phyloP scores from a whole-genome alignment of 1,140 invertebrate genomes.

The Antheraea mylitta region DNA sequence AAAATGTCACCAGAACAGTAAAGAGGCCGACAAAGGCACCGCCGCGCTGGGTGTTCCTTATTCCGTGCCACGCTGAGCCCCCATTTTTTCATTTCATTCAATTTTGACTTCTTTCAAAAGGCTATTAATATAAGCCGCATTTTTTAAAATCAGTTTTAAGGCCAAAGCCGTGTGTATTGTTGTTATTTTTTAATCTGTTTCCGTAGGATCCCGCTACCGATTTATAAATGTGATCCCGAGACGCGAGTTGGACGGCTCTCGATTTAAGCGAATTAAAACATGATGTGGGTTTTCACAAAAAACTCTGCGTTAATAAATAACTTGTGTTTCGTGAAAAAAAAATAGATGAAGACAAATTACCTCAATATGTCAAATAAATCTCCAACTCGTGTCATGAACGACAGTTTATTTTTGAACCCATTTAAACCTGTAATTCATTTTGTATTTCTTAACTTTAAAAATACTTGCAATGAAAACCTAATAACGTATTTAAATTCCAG shows the following conservation, averaged over 20 bases:
- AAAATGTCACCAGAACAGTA: conserved; percentile 74
- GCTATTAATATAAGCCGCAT: conserved; percentile 77
- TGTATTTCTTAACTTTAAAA: conserved; percentile 14
- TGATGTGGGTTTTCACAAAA: conserved; percentile 67
- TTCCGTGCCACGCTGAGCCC: conserved; percentile 55
- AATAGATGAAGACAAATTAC: conserved; percentile 69
- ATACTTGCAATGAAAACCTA: background rate
- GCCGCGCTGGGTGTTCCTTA: conserved; percentile 73
- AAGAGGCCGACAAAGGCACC: conserved; percentile 72
- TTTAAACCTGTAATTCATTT: conserved; percentile 7
- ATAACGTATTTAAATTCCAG: background rate
- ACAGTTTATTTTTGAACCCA: conserved; percentile 10
- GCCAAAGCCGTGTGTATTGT: conserved; percentile 64
- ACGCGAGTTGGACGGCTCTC: conserved; percentile 51
- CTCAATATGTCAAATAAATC: conserved; percentile 48
- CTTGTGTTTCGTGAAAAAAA: conserved; percentile 55
- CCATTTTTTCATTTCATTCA: conserved; percentile 76
- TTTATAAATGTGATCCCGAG: conserved; percentile 66
- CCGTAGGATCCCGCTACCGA: conserved; percentile 75
- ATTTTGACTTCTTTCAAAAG: conserved; percentile 77
- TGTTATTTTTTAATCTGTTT: conserved; percentile 73
- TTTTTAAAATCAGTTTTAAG: conserved; percentile 71
- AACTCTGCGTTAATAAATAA: conserved; percentile 55
- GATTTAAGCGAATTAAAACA: conserved; percentile 67
- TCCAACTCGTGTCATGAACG: conserved; percentile 35